A percentile compares a stretch with the other conserved stretches of the same genome.
phyloP scores from a whole-genome alignment of 2,113 vertebrate species.

The Gadus macrocephalus region DNA sequence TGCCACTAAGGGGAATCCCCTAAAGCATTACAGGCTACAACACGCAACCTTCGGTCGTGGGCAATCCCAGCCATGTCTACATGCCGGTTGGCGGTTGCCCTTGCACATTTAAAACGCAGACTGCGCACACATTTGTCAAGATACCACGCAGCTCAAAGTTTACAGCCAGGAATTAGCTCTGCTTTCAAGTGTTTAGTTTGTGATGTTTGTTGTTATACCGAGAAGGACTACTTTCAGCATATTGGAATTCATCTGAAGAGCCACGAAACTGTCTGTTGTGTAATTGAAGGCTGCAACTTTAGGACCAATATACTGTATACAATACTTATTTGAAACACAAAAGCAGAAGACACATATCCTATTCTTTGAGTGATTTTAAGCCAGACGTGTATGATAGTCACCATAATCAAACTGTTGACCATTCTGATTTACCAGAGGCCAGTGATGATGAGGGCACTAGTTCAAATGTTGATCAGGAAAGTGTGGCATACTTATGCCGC shows the following conservation, averaged over 20 bases:
- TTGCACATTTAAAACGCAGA: slow-evolving; percentile 38
- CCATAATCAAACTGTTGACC: slow-evolving; percentile 20
- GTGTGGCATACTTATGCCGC: slow-evolving; percentile 15
- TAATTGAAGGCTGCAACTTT: slow-evolving; percentile 25
- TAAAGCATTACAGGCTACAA: slow-evolving; percentile 39
- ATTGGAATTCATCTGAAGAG: too few species aligned
- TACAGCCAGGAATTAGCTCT: too few species aligned
- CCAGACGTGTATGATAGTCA: slow-evolving; percentile 13
- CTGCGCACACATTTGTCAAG: slow-evolving; percentile 29
- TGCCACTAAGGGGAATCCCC: slow-evolving; percentile 24
- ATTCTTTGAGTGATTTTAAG: slow-evolving; percentile 29
- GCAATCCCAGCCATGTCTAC: slow-evolving; percentile 22
- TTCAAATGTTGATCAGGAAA: slow-evolving; percentile 22
- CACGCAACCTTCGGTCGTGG: slow-evolving; percentile 29
- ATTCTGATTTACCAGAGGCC: slow-evolving; percentile 9
- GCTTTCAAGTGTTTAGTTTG: too few species aligned
- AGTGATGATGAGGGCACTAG: slow-evolving; percentile 22
- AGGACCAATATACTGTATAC: slow-evolving; percentile 39
- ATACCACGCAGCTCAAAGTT: slow-evolving; percentile 19
- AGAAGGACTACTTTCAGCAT: too few species aligned
- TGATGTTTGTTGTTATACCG: too few species aligned
- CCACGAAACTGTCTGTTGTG: too few species aligned
- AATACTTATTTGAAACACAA: slow-evolving; percentile 34
- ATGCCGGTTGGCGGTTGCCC: slow-evolving; percentile 27
- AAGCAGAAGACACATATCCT: slow-evolving; percentile 31